Evolutionary conservation across 2,888 invertebrate genomes (phyloP), one percentile per base, ranked within the genome.

Genomic region (Nemurella pictetii): DNA sequence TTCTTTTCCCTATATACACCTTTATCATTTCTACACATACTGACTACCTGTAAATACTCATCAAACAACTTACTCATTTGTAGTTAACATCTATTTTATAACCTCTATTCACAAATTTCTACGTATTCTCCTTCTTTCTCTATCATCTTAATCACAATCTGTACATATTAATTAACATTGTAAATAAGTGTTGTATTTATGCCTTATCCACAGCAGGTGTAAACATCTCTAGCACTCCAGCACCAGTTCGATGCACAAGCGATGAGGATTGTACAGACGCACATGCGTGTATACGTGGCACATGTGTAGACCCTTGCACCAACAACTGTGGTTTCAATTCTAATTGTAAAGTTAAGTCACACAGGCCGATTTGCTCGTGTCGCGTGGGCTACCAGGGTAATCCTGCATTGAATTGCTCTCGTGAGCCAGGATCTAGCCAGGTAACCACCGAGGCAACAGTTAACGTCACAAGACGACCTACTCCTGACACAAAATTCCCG

Each of bases 231-330:
- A 86, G 85, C 83, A 86, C 86, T 84, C 77, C 85, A 84, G 84
- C 88, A 87, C 87, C 88, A 84, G 87, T 94, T 91, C 95, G 95
- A 89, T 96, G 96, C 92, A 94, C 94, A 91, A 94, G 95, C 90
- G 95, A 96, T 91, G 94, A 94, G 89, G 95, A 96, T 91, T 96
- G 96, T 92, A 94, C 95, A 91, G 94, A 95, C 89, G 94, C 93
- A 88, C 95, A 96, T 92, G 95, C 95, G 89, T 96, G 96, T 91
- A 95, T 95, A 91, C 95, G 95, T 93, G 95, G 94, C 89, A 91
- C 94, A 88, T 96, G 96, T 91, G 94, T 95, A 90, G 94, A 96
- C 91, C 96, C 96, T 88, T 96, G 96, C 91, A 94, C 94, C 89
- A 94, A 94, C 90, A 93, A 94, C 87, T 96, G 96, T 92, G 92